phyloP scores from a whole-genome alignment of 2,888 invertebrate species.

The Macrosoma leucophasiata region DNA sequence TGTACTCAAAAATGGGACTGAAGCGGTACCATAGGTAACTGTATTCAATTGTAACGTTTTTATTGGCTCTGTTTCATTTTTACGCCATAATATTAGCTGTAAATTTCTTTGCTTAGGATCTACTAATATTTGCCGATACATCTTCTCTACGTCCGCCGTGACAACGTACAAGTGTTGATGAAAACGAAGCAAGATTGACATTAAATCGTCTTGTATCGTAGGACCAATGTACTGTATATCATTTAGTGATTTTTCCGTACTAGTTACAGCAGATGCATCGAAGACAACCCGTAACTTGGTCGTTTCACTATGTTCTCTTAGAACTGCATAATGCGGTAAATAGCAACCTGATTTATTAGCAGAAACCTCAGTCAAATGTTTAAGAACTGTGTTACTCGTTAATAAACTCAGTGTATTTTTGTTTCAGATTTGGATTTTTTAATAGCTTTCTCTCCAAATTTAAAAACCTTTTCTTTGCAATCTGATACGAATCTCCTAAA shows the following conservation, averaged over 20 bases:
- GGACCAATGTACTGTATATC: conserved; percentile 22
- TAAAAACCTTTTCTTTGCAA: conserved; percentile 1
- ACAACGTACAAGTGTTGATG: conserved; percentile 21
- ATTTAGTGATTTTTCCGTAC: conserved; percentile 22
- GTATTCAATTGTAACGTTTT: conserved; percentile 6
- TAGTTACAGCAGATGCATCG: conserved; percentile 18
- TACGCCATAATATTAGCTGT: conserved; percentile 22
- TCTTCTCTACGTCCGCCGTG: conserved; percentile 21
- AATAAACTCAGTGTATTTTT: conserved; percentile 14
- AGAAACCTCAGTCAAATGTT: conserved; percentile 16
- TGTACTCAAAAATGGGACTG: conserved; percentile 14
- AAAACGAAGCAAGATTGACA: conserved; percentile 21
- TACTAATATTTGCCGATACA: conserved; percentile 16
- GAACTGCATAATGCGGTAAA: conserved; percentile 25
- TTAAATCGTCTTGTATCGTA: conserved; percentile 21
- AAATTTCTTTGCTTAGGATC: conserved; percentile 16
- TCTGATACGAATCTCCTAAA: conserved; percentile 1
- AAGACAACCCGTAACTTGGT: conserved; percentile 23
- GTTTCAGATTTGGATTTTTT: conserved; percentile 10
- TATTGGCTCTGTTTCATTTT: conserved; percentile 3
- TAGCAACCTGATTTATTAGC: conserved; percentile 12
- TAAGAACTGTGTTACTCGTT: conserved; percentile 18
- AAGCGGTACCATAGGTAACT: conserved; percentile 11
- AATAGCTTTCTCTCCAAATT: conserved; percentile 12
- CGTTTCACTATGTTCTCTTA: conserved; percentile 17